Conservation (phyloP, 2,888 invertebrate species). For the Tenthredo livida region DNA sequence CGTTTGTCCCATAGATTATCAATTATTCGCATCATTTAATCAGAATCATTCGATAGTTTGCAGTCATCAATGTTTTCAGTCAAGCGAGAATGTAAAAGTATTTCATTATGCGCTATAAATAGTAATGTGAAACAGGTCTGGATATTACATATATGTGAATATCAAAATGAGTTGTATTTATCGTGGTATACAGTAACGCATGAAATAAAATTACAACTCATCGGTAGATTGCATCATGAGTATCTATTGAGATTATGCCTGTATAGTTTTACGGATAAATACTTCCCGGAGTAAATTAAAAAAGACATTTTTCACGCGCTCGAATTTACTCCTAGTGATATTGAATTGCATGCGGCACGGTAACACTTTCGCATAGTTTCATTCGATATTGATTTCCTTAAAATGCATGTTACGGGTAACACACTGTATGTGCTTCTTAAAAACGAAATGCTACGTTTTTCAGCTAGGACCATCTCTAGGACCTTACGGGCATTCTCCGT, state of each 20-base stretch:
- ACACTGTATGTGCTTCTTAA: conserved; percentile 24
- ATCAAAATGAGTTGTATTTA: not conserved
- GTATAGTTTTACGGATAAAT: not conserved
- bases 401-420: conserved; percentile 13
- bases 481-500: conserved; percentile 33
- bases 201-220: not conserved
- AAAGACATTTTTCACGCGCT: not conserved
- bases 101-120: not conserved
- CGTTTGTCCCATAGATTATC: not conserved
- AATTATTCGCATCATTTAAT: not conserved
- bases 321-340: not conserved
- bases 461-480: conserved; percentile 42
- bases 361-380: conserved; percentile 33
- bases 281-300: not conserved
- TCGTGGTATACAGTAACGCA: not conserved
- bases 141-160: not conserved
- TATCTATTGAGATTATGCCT: not conserved
- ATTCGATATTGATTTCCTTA: not conserved
- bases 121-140: not conserved
- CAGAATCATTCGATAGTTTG: not conserved
- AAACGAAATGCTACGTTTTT: conserved; percentile 50
- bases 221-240: not conserved
- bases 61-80: not conserved
- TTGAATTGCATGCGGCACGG: not conserved
- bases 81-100: not conserved